Conservation (phyloP, 2,797 vertebrate genomes). For the Oreochromis mossambicus region DNA sequence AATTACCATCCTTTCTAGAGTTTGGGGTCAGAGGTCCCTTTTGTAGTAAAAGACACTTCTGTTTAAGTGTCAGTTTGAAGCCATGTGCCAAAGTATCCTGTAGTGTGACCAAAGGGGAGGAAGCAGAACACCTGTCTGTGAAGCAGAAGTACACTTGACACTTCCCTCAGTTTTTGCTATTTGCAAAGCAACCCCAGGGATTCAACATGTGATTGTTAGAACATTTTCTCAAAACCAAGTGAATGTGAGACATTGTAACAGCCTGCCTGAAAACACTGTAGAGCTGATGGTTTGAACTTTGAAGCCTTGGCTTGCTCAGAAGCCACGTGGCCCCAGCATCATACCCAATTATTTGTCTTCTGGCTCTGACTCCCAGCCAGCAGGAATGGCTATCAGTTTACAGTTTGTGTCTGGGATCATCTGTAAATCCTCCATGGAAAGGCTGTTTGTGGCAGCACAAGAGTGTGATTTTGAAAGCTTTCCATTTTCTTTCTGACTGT, state of each 20-base stretch:
- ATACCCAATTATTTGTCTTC: conserved; percentile 28
- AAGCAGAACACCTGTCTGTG: conserved; percentile 43
- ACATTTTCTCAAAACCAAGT: conserved; percentile 34
- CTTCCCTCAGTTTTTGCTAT: conserved; percentile 4
- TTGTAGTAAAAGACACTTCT: conserved; percentile 43
- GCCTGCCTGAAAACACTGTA: conserved; percentile 18
- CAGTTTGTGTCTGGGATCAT: conserved; percentile 3
- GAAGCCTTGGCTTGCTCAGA: conserved; percentile 23
- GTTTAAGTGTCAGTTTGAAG: conserved; percentile 10
- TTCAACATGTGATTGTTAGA: conserved; percentile 34
- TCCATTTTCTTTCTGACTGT: conserved; percentile 15
- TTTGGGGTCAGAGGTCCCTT: conserved; percentile 28
- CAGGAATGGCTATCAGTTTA: conserved; percentile 20
- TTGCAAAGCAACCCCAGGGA: conserved; percentile 12
- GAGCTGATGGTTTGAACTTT: conserved; percentile 32
- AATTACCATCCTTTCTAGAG: conserved; percentile 18
- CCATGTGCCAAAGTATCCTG: conserved; percentile 4
- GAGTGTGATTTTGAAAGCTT: neutral
- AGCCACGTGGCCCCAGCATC: conserved; percentile 1
- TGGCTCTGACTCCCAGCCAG: neutral
- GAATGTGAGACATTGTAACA: conserved; percentile 29
- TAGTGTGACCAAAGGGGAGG: conserved; percentile 6
- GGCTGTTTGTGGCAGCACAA: conserved; percentile 18
- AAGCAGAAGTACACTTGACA: conserved; percentile 17
- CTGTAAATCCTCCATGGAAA: conserved; percentile 30